Evolutionary conservation across 2,888 invertebrate genomes (phyloP), one percentile per base, ranked within the genome.

Genomic region (Nebria salina): DNA sequence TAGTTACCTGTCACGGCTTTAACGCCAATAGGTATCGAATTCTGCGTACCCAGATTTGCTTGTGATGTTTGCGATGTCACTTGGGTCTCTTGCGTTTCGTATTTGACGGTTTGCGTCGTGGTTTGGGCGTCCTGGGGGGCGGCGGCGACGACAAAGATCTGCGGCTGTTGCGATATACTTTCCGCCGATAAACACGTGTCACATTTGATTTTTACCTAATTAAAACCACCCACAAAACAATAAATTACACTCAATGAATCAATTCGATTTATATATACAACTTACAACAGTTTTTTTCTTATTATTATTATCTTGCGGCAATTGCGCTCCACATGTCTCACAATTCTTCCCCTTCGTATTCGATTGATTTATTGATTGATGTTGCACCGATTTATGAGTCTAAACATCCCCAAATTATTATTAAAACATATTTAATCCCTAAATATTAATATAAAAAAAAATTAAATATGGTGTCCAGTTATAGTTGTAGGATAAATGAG

Each of bases 91-190:
- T 88, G 88, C 0, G 88, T 86, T 64, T 81, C 80, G 20, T 81
- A 81, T 42, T 81, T 81, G 70, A 81, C 80, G 0, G 87, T 87
- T 78, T 88, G 88, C 3, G 89, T 88, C 1, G 87, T 88, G 6
- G 87, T 85, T 4, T 86, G 87, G 78, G 86, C 86, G 83, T 89
- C 89, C 82, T 88, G 88, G 0, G 88, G 86, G 3, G 89, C 88
- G 2, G 89, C 93, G 0, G 93, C 90, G 0, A 93, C 91, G 1
- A 94, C 93, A 86, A 93, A 93, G 84, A 94, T 93, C 88, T 92
- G 92, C 25, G 91, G 80, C 82, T 88, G 88, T 25, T 88, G 89
- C 77, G 89, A 89, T 65, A 89, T 89, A 0, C 89, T 86, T 82
- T 89, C 89, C 0, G 89, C 89, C n/a, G 87, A 88, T 8, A 89